Percentiles rank a stretch among this genome's conserved stretches.
phyloP scores from a whole-genome alignment of 2,113 vertebrate genomes.

The Lepisosteus oculatus region DNA sequence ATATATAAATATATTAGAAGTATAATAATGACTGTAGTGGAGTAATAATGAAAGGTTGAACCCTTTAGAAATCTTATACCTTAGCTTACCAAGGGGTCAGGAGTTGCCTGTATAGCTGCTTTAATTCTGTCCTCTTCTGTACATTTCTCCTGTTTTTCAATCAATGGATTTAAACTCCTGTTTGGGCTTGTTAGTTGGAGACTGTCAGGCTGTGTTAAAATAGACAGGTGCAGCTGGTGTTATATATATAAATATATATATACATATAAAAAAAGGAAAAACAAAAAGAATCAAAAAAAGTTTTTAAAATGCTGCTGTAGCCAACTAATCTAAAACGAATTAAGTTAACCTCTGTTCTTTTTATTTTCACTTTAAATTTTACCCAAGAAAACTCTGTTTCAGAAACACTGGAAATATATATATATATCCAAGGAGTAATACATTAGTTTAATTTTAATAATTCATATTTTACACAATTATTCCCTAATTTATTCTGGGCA shows the following conservation, averaged over 20 bases:
- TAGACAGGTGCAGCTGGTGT: slow-evolving; percentile 4
- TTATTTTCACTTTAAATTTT: no score
- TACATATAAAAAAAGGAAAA: not conserved
- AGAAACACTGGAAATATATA: no score
- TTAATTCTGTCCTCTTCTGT: not conserved
- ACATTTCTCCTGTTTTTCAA: not conserved
- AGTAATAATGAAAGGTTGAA: slow-evolving; percentile 1
- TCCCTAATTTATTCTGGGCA: slow-evolving; percentile 14
- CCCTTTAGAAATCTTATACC: slow-evolving; percentile 1
- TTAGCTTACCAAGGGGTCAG: not conserved
- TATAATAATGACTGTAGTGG: slow-evolving; percentile 2
- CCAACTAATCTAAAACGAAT: no score
- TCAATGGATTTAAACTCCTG: slow-evolving; percentile 4
- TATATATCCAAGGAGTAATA: not conserved
- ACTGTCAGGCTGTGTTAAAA: slow-evolving; percentile 11
- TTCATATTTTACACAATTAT: slow-evolving; percentile 6
- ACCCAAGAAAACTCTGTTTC: no score
- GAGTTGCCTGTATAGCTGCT: not conserved
- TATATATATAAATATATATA: slow-evolving; percentile 10
- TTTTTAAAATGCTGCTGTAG: no score
- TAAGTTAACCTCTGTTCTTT: not conserved
- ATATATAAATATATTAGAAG: slow-evolving; percentile 9
- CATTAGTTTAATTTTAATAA: slow-evolving; percentile 11
- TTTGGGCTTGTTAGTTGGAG: slow-evolving; percentile 4
- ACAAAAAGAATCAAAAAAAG: not conserved